Evolutionary conservation across 2,888 invertebrate genomes (phyloP).

Genomic region (Lasioglossum figueresi): DNA sequence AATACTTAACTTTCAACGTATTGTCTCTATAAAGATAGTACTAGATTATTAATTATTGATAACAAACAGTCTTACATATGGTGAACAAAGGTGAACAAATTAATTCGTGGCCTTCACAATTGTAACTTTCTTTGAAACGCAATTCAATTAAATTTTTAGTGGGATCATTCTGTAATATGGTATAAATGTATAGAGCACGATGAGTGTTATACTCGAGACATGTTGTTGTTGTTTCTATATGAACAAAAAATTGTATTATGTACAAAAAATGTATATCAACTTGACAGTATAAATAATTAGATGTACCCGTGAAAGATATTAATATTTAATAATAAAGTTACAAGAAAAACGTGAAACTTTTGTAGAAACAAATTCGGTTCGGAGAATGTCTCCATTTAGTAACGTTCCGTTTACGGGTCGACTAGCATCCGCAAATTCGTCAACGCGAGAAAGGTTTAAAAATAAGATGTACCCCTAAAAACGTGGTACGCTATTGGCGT

Average conservation of each 20-base stretch:
- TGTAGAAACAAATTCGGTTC: slow-evolving; percentile 5
- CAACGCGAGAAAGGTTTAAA: slow-evolving; percentile 76
- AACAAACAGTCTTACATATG: no score
- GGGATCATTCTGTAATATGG: not conserved
- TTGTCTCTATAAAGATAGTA: no score
- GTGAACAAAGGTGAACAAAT: not conserved
- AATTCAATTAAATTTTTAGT: not conserved
- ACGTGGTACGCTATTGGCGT: slow-evolving; percentile 69
- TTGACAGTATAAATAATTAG: not conserved
- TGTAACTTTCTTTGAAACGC: no score
- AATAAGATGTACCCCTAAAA: slow-evolving; percentile 73
- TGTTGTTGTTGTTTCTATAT: no score
- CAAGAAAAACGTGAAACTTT: not conserved
- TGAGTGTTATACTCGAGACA: not conserved
- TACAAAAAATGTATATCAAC: not conserved
- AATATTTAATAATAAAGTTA: not conserved
- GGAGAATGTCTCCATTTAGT: slow-evolving; percentile 17
- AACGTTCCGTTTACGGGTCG: slow-evolving; percentile 57
- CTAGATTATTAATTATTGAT: no score
- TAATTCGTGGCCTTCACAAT: not conserved
- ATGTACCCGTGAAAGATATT: not conserved
- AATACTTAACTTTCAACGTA: no score
- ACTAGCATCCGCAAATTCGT: slow-evolving; percentile 76
- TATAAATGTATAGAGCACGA: no score
- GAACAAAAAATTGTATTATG: no score